Evolutionary conservation across 2,888 invertebrate genomes (phyloP), one percentile per base, ranked within the genome.

Genomic region (Tridacna crocea): DNA sequence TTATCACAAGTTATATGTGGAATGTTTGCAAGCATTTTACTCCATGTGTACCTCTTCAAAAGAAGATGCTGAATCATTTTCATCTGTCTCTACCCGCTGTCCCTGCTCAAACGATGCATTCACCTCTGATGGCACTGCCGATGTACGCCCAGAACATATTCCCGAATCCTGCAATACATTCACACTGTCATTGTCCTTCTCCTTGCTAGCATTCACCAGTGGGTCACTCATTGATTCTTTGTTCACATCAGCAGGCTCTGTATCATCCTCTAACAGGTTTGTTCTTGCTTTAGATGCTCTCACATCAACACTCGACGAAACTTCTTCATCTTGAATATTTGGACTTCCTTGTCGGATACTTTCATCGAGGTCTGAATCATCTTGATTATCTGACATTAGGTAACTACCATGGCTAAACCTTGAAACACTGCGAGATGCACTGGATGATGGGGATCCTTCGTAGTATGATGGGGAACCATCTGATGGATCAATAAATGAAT

Each of bases 41-140:
- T 82, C 81, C 75, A 79, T 75, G 15, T 75, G 70, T 51, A 89
- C 87, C 72, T 89, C 90, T 75, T 90, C 90, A 84, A 90, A 90
- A 0, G 90, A 90, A 0, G 90, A 89, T 3, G 86, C 80, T 8
- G 88, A 88, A 51, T 87, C 88, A 77, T 87, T 85, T n/a, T 82
- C 88, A 77, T 87, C 87, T 12, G 72, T 75, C 6, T 75, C 77
- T 12, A 36, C 61, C n/a, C 55, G 70, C 12, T 79, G 73, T 19
- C 60, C 48, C 12, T 77, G 63, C 19, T 76, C 77, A 4, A 81
- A 76, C 17, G 79, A 74, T 15, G 75, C 72, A 51, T 70, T 70
- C 11, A 47, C 24, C 46, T 85, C 80, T 11, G 76, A 76, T 0
- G 79, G 81, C 27, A 77, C 79, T 36, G 82, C 82, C 3, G 83